These are phyloP conservation scores for Argyresthia albistria DNA, from an alignment of 2,888 invertebrate species.

Conservation along the genomic window DNA sequence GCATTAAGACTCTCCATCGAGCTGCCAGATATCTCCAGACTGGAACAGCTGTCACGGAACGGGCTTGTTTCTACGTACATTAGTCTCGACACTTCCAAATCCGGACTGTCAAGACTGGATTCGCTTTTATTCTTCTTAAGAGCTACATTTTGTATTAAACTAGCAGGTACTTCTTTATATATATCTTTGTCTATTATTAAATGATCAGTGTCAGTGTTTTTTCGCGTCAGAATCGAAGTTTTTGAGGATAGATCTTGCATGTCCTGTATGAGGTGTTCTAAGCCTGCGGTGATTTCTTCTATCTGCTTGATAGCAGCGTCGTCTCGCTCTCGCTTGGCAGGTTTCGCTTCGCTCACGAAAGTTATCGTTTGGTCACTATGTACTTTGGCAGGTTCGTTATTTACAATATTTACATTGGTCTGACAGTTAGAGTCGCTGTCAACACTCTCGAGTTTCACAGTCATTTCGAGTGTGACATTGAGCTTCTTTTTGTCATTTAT, in stretches of 20 bases:
- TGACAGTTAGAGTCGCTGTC: background rate
- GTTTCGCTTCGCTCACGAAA: constrained; percentile 3
- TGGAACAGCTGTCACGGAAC: constrained; percentile 59
- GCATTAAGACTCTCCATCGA: constrained; percentile 63
- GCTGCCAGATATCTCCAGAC: constrained; percentile 61
- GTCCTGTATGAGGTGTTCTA: constrained; percentile 52
- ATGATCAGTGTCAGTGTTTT: constrained; percentile 9
- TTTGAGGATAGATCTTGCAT: constrained; percentile 44
- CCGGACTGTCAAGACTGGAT: constrained; percentile 66
- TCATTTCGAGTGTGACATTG: constrained; percentile 31
- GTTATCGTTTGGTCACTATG: constrained; percentile 26
- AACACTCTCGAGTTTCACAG: constrained; percentile 27
- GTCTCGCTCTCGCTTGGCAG: constrained; percentile 15
- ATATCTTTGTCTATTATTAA: constrained; percentile 14
- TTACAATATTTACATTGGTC: constrained; percentile 16
- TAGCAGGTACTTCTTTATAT: constrained; percentile 35
- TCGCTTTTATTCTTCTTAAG: constrained; percentile 68
- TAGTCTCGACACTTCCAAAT: constrained; percentile 61
- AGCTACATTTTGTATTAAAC: constrained; percentile 36
- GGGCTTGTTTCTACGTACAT: constrained; percentile 57
- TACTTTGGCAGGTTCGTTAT: constrained; percentile 25
- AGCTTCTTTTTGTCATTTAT: constrained; percentile 27
- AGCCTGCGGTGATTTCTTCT: constrained; percentile 48
- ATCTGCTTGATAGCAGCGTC: constrained; percentile 44
- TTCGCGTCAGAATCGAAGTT: constrained; percentile 14